Evolutionary conservation across 2,113 vertebrate species (phyloP).

Genomic region (Cyanoliseus patagonus): DNA sequence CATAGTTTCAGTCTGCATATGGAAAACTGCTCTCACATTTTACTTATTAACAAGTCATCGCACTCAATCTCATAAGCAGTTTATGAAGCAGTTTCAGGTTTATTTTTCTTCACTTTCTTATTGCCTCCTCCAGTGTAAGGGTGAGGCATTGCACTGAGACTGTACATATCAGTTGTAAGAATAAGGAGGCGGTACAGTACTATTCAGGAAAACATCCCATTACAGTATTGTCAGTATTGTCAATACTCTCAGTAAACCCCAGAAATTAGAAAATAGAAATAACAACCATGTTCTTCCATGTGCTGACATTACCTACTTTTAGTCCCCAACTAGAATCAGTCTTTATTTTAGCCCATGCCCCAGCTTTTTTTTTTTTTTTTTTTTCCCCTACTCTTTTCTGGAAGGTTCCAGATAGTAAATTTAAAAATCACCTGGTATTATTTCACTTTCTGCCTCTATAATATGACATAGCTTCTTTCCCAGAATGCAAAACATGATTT

Average conservation of each 20-base stretch:
- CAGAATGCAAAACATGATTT: neutral
- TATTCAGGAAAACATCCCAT: neutral
- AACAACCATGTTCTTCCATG: neutral
- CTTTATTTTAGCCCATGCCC: neutral
- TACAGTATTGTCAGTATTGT: neutral
- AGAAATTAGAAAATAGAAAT: neutral
- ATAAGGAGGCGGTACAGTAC: neutral
- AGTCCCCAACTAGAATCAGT: neutral
- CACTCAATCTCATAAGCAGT: neutral
- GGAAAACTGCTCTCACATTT: rapidly evolving
- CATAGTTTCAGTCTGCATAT: neutral
- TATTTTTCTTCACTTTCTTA: neutral
- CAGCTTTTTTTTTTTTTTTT: no score
- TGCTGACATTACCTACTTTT: neutral
- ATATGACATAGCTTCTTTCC: neutral
- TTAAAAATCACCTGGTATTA: neutral
- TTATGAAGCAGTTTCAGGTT: neutral
- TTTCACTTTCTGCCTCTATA: neutral
- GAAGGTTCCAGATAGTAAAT: neutral
- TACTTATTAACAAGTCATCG: neutral
- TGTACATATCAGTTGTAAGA: neutral
- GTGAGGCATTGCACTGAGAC: neutral
- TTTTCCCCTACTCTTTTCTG: neutral
- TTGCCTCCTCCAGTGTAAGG: neutral
- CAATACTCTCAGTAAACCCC: neutral